These are phyloP conservation scores for Psilanteris sp. DNA, from an alignment of 1,140 invertebrate genomes.

Conservation along the genomic window DNA sequence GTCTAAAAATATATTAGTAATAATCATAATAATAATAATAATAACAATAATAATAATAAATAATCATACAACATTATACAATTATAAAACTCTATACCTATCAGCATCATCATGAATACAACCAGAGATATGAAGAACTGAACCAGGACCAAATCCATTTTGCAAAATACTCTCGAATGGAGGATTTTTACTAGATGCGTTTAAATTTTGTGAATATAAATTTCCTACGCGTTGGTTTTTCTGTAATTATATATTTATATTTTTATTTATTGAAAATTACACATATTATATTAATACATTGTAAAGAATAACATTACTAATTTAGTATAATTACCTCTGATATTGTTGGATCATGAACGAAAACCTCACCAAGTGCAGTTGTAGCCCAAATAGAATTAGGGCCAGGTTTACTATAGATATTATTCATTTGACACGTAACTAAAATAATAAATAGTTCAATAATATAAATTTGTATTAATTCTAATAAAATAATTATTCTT, in stretches of 20 bases:
- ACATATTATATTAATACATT: too few relatives aligned
- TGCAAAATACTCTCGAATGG: conserved; percentile 82
- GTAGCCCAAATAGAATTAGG: conserved; percentile 88
- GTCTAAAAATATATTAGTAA: conserved; percentile 72
- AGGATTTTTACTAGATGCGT: conserved; percentile 85
- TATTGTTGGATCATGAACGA: conserved; percentile 86
- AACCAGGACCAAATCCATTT: conserved; percentile 84
- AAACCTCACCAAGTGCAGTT: conserved; percentile 88
- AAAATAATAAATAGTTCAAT: conserved; percentile 46
- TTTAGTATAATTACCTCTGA: conserved; percentile 72
- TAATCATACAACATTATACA: too few relatives aligned
- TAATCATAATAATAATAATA: too few relatives aligned
- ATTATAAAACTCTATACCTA: conserved; percentile 75
- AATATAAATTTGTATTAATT: too few relatives aligned
- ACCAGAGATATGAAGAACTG: conserved; percentile 84
- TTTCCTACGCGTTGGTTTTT: conserved; percentile 72
- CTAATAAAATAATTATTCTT: too few relatives aligned
- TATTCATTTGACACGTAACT: conserved; percentile 86
- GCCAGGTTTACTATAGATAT: conserved; percentile 84
- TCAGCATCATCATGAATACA: conserved; percentile 86
- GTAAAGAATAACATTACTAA: too few relatives aligned
- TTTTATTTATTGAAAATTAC: too few relatives aligned
- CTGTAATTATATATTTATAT: conserved; percentile 61
- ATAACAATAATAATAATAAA: not conserved
- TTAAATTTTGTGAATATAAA: conserved; percentile 83